These are phyloP conservation scores for Garra rufa DNA, from an alignment of 2,113 vertebrate genomes.

Conservation along the genomic window DNA sequence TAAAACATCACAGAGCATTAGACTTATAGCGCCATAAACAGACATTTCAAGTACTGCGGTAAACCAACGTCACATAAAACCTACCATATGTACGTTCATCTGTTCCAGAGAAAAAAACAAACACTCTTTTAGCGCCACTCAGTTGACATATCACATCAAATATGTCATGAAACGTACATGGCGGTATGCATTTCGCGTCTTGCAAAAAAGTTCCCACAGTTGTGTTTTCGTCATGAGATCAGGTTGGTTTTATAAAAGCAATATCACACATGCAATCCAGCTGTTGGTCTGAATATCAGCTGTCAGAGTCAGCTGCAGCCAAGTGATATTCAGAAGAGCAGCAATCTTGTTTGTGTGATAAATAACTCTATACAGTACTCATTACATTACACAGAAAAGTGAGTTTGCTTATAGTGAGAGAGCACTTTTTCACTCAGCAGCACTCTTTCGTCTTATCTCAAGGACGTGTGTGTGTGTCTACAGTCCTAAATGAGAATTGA, in stretches of 20 bases:
- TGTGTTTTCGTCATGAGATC: no score
- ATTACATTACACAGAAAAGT: background rate
- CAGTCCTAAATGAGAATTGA: slow-evolving; percentile 49
- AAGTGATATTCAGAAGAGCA: background rate
- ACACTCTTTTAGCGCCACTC: no score
- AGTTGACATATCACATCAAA: no score
- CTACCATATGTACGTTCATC: no score
- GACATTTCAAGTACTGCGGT: no score
- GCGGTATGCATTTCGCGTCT: no score
- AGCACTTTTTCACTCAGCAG: background rate
- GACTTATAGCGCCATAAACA: no score
- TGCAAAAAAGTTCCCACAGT: no score
- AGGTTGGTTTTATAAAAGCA: background rate
- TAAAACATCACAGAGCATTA: no score
- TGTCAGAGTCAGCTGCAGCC: background rate
- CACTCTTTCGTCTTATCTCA: background rate
- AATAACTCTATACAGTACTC: background rate
- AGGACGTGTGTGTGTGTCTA: background rate
- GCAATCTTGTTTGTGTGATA: background rate
- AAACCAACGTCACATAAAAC: no score
- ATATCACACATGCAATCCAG: background rate
- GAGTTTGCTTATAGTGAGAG: background rate
- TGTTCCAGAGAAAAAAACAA: no score
- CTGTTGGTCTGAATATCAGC: background rate
- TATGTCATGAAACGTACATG: no score